A percentile compares a stretch with the other conserved stretches of the same genome.
These are phyloP conservation scores for Protonibea diacanthus DNA, from an alignment of 2,797 vertebrate species.

Conservation along the genomic window DNA sequence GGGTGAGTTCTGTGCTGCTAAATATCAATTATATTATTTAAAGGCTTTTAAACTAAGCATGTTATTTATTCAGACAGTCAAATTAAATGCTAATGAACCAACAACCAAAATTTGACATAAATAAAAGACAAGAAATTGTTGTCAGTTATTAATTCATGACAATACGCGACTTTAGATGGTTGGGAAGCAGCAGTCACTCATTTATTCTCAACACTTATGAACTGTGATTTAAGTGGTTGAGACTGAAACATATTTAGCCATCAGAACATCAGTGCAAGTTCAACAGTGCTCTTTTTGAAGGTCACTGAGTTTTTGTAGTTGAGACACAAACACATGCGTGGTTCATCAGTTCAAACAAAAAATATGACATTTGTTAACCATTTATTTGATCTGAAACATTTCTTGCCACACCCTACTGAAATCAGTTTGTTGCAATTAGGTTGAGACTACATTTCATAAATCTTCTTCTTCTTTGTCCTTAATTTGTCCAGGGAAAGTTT, in stretches of 20 bases:
- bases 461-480: neutral
- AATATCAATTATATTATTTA: too few species aligned
- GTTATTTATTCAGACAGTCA: neutral
- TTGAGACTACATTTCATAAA: neutral
- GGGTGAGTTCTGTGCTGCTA: too few species aligned
- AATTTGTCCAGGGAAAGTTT: conserved; percentile 29
- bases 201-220: too few species aligned
- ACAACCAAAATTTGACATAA: neutral
- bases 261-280: too few species aligned
- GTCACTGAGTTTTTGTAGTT: too few species aligned
- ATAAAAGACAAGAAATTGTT: neutral
- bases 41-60: neutral
- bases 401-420: neutral
- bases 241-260: neutral
- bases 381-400: neutral
- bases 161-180: too few species aligned
- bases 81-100: neutral
- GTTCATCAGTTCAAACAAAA: neutral
- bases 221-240: neutral
- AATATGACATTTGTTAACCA: neutral
- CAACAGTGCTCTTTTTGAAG: too few species aligned
- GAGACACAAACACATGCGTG: neutral
- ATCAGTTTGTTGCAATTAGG: neutral
- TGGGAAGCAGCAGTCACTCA: neutral
- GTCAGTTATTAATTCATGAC: neutral